Base-by-base conservation (phyloP, 1,140 invertebrate species). In the Drosophila setifemur region DNA sequence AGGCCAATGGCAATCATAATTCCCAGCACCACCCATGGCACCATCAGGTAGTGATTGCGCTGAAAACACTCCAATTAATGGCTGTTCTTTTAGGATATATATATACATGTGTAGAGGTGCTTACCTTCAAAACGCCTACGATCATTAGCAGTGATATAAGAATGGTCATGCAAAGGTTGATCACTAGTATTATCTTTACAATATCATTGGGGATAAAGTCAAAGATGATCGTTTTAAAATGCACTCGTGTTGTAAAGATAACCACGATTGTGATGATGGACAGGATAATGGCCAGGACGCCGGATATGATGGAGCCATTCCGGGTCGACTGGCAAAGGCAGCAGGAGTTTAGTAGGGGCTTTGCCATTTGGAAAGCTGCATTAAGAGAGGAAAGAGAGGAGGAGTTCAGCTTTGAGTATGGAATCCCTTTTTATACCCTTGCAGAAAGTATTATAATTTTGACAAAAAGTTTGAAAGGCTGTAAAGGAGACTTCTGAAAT, bases 141-240 rank as follows among this genome's bases (percentile, higher is more conserved):
- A 96, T 94, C 49, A 96, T 92, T 5, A 96, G 91, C 9, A 91
- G 86, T 11, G 95, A 96, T 81, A 96, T 95, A 9, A 96, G 86
- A 21, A 96, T 94, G 6, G 95, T 96, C 93, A 96, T 96, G 33
- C 93, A 93, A n/a, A 96, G 91, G 90, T 96, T 96, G 31, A 96
- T 93, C 0, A 93, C 93, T n/a, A 96, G 91, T 64, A 96, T 95
- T 49, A 96, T 95, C 91, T 94, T 94, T 11, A 95, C 94, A 92
- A 92, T 78, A 92, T 75, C 72, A 44, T 87, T 83, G 69, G 90
- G 86, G 73, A 91, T 43, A 81, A 75, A 81, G 48, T 90, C 82
- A 26, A 90, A 81, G 7, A 90, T 23, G 42, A 90, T 90, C 9
- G 94, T 96, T 73, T 93, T 94, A 89, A 95, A 94, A 74, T 94